These are phyloP conservation scores for Tachina lurida DNA, from an alignment of 2,888 invertebrate species.

Conservation along the genomic window DNA sequence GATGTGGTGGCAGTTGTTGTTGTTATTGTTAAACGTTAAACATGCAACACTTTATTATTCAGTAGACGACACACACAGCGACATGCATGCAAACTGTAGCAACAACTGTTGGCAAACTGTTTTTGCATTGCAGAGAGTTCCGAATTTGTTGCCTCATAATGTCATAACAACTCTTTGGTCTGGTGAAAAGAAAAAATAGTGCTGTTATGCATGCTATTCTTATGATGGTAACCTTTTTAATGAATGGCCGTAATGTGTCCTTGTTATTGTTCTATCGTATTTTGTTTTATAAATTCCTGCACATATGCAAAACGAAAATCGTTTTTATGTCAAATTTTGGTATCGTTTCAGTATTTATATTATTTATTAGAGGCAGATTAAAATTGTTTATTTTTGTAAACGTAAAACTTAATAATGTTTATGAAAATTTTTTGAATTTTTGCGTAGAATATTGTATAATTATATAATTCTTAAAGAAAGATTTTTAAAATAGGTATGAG, in stretches of 20 bases:
- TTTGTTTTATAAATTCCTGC: slow-evolving; percentile 45
- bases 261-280: slow-evolving; percentile 5
- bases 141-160: slow-evolving; percentile 30
- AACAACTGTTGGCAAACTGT: slow-evolving; percentile 31
- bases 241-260: slow-evolving; percentile 41
- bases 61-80: not conserved
- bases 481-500: too few relatives aligned
- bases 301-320: slow-evolving; percentile 1
- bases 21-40: slow-evolving; percentile 54
- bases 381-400: not conserved
- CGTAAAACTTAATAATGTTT: not conserved
- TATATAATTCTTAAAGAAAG: too few relatives aligned
- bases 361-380: not conserved
- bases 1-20: slow-evolving; percentile 56
- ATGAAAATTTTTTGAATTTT: too few relatives aligned
- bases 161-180: slow-evolving; percentile 48
- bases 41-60: slow-evolving; percentile 60
- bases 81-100: not conserved
- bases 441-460: too few relatives aligned
- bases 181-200: not conserved
- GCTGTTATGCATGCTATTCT: slow-evolving; percentile 6
- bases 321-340: slow-evolving; percentile 14
- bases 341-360: not conserved
- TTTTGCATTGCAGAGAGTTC: not conserved
- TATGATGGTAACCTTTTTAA: slow-evolving; percentile 29